Base-by-base conservation (phyloP, 2,797 vertebrate species). In the Rhinophrynus dorsalis region DNA sequence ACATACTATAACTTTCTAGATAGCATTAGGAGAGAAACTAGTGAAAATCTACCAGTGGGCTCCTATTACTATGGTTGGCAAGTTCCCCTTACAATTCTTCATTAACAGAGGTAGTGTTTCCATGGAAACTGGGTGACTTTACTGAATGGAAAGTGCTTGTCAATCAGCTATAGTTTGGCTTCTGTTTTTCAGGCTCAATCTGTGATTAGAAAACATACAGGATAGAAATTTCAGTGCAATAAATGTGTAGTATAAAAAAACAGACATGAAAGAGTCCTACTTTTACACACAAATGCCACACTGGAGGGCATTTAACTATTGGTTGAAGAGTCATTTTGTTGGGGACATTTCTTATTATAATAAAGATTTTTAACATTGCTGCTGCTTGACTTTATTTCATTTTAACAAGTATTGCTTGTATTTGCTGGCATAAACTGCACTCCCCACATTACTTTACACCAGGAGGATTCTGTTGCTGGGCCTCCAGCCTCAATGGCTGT, bases 41-140 rank as follows among this genome's bases (percentile, higher is more conserved):
- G n/a, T n/a, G n/a, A n/a, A n/a, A n/a, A n/a, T n/a, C 17, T 4
- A 44, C 18, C 40, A 44, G n/a, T 20, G 40, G 6, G 15, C 40
- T 7, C 8, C 40, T 18, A 18, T 18, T 44, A 18, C 40, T 20
- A 17, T 20, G 17, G 1, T 18, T 44, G 15, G 17, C 15, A 44
- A 50, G 45, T 20, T 54, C 50, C 64, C 58, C 10, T 35, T 29
- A 48, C 50, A 20, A 33, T 57, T 72, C 42, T 24, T 33, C 60
- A 33, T 72, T 48, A 3, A 23, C n/a, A 35, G 35, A 54, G 32
- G 12, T 48, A 57, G 55, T 5, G 68, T 72, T 72, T 65, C 68
- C 44, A 72, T 72, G 40, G 40, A 33, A 72, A 72, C 68, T 50
- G 45, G n/a, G 29, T 65, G 54, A 65, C 52, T 72, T 48, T 30